Conservation (phyloP, 2,888 invertebrate species). For the Dolomedes plantarius region DNA sequence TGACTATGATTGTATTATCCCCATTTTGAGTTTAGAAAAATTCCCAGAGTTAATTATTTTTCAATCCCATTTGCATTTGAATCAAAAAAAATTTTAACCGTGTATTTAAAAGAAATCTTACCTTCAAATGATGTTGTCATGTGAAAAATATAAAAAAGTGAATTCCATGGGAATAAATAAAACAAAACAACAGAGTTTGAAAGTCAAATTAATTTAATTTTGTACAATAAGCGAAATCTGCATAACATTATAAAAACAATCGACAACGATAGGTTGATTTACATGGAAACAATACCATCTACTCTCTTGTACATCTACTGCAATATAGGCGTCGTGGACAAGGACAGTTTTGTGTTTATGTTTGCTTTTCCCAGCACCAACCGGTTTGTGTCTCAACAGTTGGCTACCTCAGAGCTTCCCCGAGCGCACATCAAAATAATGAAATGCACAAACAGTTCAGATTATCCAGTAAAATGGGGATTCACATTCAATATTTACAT, state of each 20-base stretch:
- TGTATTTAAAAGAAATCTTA: too few relatives aligned
- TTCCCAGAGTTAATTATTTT: too few relatives aligned
- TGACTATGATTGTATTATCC: too few relatives aligned
- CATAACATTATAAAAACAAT: conserved; percentile 61
- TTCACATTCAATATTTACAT: too few relatives aligned
- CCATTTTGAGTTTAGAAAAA: too few relatives aligned
- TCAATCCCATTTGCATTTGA: too few relatives aligned
- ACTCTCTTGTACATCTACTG: conserved; percentile 27
- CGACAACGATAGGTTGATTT: conserved; percentile 43
- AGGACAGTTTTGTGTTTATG: conserved; percentile 8
- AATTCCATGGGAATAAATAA: too few relatives aligned
- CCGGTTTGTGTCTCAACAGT: conserved; percentile 47
- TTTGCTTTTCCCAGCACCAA: conserved; percentile 53
- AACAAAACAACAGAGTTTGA: conserved; percentile 19
- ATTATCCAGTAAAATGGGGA: too few relatives aligned
- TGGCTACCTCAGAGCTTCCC: not conserved
- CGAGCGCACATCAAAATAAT: conserved; percentile 27
- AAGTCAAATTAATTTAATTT: conserved; percentile 66
- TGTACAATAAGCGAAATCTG: conserved; percentile 59
- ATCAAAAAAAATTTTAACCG: too few relatives aligned
- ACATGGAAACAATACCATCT: conserved; percentile 37
- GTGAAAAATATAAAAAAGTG: too few relatives aligned
- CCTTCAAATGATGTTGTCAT: too few relatives aligned
- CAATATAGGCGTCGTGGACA: conserved; percentile 26
- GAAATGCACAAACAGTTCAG: too few relatives aligned